Percentiles rank a stretch among this genome's conserved stretches.
These are phyloP conservation scores for Rhynchopsitta pachyrhyncha DNA, from an alignment of 2,113 vertebrate genomes.

Conservation along the genomic window DNA sequence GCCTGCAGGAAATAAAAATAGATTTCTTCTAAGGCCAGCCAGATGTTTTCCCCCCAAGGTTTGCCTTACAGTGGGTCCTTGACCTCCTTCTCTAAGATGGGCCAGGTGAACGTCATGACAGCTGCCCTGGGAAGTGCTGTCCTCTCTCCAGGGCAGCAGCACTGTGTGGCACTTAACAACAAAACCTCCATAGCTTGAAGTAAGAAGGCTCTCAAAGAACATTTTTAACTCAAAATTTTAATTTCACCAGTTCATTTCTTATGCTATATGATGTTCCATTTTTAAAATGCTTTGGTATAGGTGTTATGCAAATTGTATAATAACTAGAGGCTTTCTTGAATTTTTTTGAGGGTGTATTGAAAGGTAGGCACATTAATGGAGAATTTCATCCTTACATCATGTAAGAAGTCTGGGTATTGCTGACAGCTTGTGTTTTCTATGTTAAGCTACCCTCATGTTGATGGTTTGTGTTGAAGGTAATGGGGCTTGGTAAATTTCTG, in stretches of 20 bases:
- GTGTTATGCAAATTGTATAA: background rate
- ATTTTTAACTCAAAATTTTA: background rate
- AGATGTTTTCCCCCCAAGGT: background rate
- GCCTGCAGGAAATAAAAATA: background rate
- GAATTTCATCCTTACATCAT: background rate
- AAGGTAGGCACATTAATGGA: background rate
- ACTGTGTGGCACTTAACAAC: background rate
- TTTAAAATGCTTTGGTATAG: background rate
- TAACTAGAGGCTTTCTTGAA: background rate
- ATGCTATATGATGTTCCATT: background rate
- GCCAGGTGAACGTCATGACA: background rate
- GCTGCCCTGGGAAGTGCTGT: background rate
- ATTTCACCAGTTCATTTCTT: background rate
- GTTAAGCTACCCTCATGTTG: background rate
- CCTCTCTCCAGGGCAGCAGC: background rate
- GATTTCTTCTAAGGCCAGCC: background rate
- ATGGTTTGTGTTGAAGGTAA: background rate
- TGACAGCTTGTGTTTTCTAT: background rate
- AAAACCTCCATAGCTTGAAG: background rate
- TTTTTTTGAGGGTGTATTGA: background rate
- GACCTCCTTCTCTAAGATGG: fast-evolving
- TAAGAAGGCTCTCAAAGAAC: background rate
- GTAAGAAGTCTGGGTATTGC: background rate
- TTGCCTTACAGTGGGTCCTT: background rate
- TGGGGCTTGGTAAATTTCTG: background rate